Evolutionary conservation across 2,888 invertebrate species (phyloP), one percentile per base, ranked within the genome.

Genomic region (Euplagia quadripunctaria): DNA sequence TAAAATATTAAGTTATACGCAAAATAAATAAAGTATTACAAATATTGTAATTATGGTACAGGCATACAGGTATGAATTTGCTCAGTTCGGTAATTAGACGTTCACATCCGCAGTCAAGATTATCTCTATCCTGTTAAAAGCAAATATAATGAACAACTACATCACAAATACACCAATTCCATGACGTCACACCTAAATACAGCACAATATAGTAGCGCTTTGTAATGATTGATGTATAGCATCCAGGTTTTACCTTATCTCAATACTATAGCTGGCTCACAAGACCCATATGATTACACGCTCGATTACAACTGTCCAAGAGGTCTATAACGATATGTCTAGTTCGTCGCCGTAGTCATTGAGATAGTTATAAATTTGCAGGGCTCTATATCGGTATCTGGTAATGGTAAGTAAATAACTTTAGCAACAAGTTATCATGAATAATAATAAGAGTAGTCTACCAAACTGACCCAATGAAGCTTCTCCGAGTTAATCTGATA

Each of bases 181-280:
- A 31, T 51, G 51, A 66, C 16, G n/a, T n/a, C n/a, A 9, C 66
- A 16, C 51, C 49, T 52, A 12, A 42, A 67, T 17, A 41, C 42
- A 41, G n/a, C 41, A 67, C 52, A 52, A 41, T 9, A 67, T 67
- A 67, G 41, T 67, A 51, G 31, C n/a, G n/a, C 51, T 52, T 41
- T 41, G 17, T n/a, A n/a, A 17, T 67, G 67, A 67, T 67, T 67
- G 67, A 67, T 67, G 12, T 52, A 67, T 52, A 17, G 52, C 41
- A 14, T 41, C 5, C 17, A 52, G 41, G 41, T n/a, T 52, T 17
- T 41, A 17, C 31, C 17, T 52, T 9, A 67, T 52, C 52, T 31
- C 51, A 51, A 41, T 51, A 67, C 41, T 51, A 67, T 67, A 52
- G 17, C 67, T 67, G 41, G 20, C 31, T 65, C 43, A 46, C 46